Conservation (phyloP, 2,888 invertebrate species). For the Leptinotarsa tumamoca region DNA sequence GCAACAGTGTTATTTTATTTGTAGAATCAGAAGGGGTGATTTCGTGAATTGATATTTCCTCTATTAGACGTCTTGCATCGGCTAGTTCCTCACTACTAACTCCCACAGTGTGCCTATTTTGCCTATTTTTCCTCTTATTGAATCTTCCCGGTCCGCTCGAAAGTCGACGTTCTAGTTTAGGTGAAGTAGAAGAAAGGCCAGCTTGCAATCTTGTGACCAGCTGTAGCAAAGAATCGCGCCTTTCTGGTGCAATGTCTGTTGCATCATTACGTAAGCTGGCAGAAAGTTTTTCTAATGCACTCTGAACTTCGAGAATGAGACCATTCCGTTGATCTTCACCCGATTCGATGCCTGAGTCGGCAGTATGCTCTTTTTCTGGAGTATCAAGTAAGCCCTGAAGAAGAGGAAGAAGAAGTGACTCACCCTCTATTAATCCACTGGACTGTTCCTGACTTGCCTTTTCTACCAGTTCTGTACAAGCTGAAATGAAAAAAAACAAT, state of each 20-base stretch:
- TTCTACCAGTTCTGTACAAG: slow-evolving; percentile 69
- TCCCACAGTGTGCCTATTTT: slow-evolving; percentile 84
- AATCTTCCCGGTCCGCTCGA: slow-evolving; percentile 65
- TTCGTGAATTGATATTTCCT: slow-evolving; percentile 71
- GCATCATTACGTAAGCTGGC: slow-evolving; percentile 65
- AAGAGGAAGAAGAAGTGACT: slow-evolving; percentile 79
- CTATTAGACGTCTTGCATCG: slow-evolving; percentile 81
- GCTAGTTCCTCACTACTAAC: slow-evolving; percentile 85
- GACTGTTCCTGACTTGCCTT: slow-evolving; percentile 62
- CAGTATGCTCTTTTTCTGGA: slow-evolving; percentile 64
- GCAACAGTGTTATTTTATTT: slow-evolving; percentile 54
- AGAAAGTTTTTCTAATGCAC: slow-evolving; percentile 62
- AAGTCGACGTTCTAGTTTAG: slow-evolving; percentile 67
- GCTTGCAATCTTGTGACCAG: slow-evolving; percentile 80
- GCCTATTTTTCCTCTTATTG: slow-evolving; percentile 71
- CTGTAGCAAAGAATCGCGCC: slow-evolving; percentile 80
- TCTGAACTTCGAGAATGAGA: slow-evolving; percentile 69
- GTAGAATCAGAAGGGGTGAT: slow-evolving; percentile 48
- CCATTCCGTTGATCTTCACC: slow-evolving; percentile 76
- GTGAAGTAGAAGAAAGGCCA: slow-evolving; percentile 57
- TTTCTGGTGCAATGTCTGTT: slow-evolving; percentile 72
- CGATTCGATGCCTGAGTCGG: slow-evolving; percentile 77
- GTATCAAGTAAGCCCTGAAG: slow-evolving; percentile 75
- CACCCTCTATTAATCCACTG: slow-evolving; percentile 73
- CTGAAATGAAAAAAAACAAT: slow-evolving; percentile 59